Conservation (phyloP, 2,797 vertebrate species). For the Crenichthys baileyi region DNA sequence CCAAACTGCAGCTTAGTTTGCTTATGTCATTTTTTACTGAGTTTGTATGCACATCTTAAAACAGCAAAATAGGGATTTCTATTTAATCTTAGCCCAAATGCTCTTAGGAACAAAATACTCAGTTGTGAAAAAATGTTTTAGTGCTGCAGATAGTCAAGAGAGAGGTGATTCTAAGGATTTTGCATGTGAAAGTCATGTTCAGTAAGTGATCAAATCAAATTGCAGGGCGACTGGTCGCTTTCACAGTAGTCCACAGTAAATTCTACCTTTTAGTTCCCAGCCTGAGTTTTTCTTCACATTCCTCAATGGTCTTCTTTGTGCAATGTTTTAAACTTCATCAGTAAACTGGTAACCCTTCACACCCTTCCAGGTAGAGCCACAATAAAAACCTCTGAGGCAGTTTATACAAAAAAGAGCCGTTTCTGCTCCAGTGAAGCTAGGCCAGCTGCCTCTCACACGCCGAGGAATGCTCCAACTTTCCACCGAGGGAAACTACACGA, state of each 20-base stretch:
- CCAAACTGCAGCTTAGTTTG: no score
- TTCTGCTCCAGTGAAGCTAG: constrained; percentile 39
- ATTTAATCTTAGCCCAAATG: not conserved
- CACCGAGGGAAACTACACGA: constrained; percentile 46
- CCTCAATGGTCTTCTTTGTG: not conserved
- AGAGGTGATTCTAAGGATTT: not conserved
- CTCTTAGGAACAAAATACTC: not conserved
- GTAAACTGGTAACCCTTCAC: constrained; percentile 3
- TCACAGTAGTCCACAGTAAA: not conserved
- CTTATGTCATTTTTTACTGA: no score
- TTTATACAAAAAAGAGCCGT: constrained; percentile 9
- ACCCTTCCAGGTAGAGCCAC: constrained; percentile 1
- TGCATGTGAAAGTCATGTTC: not conserved
- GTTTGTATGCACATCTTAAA: no score
- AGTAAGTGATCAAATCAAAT: not conserved
- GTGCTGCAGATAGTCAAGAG: not conserved
- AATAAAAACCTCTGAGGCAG: constrained; percentile 11
- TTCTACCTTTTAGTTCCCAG: not conserved
- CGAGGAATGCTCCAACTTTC: constrained; percentile 59
- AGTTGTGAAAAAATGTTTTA: no score
- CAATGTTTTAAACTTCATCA: constrained; percentile 6
- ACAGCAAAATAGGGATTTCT: no score
- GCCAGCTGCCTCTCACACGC: constrained; percentile 55
- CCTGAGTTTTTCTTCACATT: not conserved
- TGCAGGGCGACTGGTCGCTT: not conserved